Evolutionary conservation across 1,140 invertebrate genomes (phyloP).

Genomic region (Eriocheir sinensis): DNA sequence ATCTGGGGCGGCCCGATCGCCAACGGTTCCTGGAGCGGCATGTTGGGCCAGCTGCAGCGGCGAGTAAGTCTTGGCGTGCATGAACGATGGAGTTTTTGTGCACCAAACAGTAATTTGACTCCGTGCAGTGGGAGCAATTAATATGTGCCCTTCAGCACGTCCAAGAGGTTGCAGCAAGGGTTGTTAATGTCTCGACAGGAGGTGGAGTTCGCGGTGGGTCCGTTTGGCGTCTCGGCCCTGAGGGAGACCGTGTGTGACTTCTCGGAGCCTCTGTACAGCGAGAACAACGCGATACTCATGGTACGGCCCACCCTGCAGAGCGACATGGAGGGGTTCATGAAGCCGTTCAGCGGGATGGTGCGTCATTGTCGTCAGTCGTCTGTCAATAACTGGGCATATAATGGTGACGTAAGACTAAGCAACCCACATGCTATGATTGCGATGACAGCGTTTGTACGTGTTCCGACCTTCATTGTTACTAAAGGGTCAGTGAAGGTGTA

Average conservation of each 20-base stretch:
- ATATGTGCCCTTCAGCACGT: too few relatives aligned
- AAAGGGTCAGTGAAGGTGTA: too few relatives aligned
- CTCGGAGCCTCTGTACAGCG: slow-evolving; percentile 40
- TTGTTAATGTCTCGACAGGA: slow-evolving; percentile 44
- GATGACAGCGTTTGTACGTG: too few relatives aligned
- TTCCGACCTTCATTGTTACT: too few relatives aligned
- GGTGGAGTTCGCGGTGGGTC: slow-evolving; percentile 67
- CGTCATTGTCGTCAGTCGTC: background rate
- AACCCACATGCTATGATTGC: background rate
- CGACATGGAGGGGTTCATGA: slow-evolving; percentile 60
- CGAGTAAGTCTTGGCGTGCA: background rate
- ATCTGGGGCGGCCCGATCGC: background rate
- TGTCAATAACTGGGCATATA: background rate
- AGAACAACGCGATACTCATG: slow-evolving; percentile 59
- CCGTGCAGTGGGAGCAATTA: too few relatives aligned
- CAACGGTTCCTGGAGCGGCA: slow-evolving; percentile 41
- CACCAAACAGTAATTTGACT: too few relatives aligned
- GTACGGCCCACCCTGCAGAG: slow-evolving; percentile 35
- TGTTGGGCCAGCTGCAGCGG: slow-evolving; percentile 13
- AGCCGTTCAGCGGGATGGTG: slow-evolving; percentile 53
- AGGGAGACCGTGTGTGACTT: slow-evolving; percentile 68
- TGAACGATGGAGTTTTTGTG: too few relatives aligned
- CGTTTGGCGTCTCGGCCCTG: slow-evolving; percentile 36
- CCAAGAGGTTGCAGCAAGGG: too few relatives aligned
- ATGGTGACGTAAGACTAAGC: background rate